Evolutionary conservation across 2,113 vertebrate genomes (phyloP), one percentile per base, ranked within the genome.

Genomic region (Esox niger): DNA sequence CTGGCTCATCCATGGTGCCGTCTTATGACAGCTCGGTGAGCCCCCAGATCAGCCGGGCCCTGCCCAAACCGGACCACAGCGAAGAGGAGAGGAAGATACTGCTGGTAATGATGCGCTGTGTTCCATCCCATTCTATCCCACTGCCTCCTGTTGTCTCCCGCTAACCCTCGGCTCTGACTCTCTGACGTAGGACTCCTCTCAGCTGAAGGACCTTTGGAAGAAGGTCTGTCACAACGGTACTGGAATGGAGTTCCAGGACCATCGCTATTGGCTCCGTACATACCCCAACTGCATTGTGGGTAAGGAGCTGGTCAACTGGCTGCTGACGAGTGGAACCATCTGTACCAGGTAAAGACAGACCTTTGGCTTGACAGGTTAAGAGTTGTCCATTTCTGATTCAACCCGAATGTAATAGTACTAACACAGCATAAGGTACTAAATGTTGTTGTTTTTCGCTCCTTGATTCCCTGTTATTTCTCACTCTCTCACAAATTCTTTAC

Each of bases 171-270:
- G n/a, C n/a, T 33, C 27, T 38, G 13, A 15, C 15, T 59, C 23
- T 15, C 23, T 32, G 17, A 21, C 75, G 57, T 66, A 99, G 97
- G 97, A 99, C 69, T 98, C 96, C 0, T 97, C 93, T 43, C 97
- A 99, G 78, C 86, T 99, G 47, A 98, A 96, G 80, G 97, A 99
- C 64, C 71, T 99, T 17, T 99, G 97, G 97, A 98, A 97, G 83
- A 99, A 97, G 81, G 97, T 99, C 62, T 98, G 97, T 83, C 93
- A 99, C 88, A 95, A 94, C 79, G 98, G 80, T 70, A 98, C 93
- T 1, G 97, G 97, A 29, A 98, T 99, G 96, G 97, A 99, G 84
- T 99, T 99, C 76, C 97, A 98, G 82, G 97, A 99, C 86, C 97
- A 99, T 82, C 92, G 97, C 21, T 99, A 98, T 75, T 98, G 97